Base-by-base conservation (phyloP, 2,888 invertebrate species). In the Sminthurides aquaticus region DNA sequence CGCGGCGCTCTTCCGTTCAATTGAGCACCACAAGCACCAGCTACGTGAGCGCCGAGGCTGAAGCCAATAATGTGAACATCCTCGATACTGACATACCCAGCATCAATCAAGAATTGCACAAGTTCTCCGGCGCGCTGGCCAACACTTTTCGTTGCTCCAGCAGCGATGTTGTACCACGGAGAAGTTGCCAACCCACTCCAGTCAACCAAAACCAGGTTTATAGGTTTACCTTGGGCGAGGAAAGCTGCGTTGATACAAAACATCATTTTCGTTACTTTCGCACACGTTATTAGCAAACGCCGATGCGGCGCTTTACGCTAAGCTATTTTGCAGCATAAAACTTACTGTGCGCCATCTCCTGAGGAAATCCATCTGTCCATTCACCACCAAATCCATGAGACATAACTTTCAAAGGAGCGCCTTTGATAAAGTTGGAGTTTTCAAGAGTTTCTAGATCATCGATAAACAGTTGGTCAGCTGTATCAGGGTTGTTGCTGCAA, bases 1-100 rank as follows among this genome's bases (percentile, higher is more conserved):
- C 85, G 79, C 1, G 81, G 78, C 0, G 85, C 82, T 58, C 78
- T 78, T 76, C 84, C 84, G 74, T 78, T 79, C 0, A 85, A 76
- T 24, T 81, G 79, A 48, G 80, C 78, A 0, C 85, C 86, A 0
- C 85, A 83, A 0, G 86, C 84, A 0, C 86, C 87, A 0, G 85
- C 85, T 66, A 84, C 81, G 69, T 86, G 86, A 0, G 84, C 85
- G 0, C 86, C 86, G 62, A 86, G 75, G 73, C 85, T 85, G 76
- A 85, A 82, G 0, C 86, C 86, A 2, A 85, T 78, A 26, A 85
- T 75, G 74, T 85, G 85, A 1, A 86, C 80, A 64, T 80, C 81
- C 28, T 82, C 81, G 43, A 85, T 74, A 49, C 83, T 77, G 52
- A 85, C 75, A 2, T 60, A 49, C 0, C 84, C 84, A 71, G 83